These are phyloP conservation scores for Astreopora myriophthalma DNA, from an alignment of 64 coral and sea anemone species.

Conservation along the genomic window DNA sequence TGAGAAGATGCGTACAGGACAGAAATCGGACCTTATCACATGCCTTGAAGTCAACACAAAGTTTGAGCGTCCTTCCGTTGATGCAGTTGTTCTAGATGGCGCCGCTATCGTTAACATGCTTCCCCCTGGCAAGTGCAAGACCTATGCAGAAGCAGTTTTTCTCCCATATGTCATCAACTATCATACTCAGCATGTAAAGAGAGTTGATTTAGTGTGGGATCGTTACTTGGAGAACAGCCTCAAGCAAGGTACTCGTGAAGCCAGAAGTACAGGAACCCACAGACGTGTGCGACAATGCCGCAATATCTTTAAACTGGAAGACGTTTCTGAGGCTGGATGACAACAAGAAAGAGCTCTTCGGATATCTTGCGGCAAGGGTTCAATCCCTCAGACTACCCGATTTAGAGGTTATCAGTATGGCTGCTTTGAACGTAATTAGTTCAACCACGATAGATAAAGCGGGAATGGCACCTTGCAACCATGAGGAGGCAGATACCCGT, in stretches of 20 bases:
- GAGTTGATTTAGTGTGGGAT: conserved; percentile 52
- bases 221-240: conserved; percentile 6
- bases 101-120: conserved; percentile 52
- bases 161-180: background rate
- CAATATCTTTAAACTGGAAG: conserved; percentile 64
- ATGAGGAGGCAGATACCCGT: conserved; percentile 45
- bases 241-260: conserved; percentile 47
- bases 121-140: conserved; percentile 40
- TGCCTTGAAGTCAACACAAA: background rate
- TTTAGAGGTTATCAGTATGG: conserved; percentile 45
- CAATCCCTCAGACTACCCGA: conserved; percentile 3
- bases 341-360: conserved; percentile 69
- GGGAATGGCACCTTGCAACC: conserved; percentile 47
- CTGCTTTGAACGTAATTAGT: conserved; percentile 26
- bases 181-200: conserved; percentile 10
- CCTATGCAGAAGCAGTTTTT: conserved; percentile 21
- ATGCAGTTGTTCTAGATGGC: conserved; percentile 36
- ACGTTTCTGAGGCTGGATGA: conserved; percentile 61
- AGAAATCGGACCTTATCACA: conserved; percentile 55
- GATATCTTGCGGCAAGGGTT: conserved; percentile 36
- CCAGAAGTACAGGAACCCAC: background rate
- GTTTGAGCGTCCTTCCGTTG: conserved; percentile 13
- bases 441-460: conserved; percentile 28
- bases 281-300: conserved; percentile 48
- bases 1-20: conserved; percentile 3